Base-by-base conservation (phyloP, 1,140 invertebrate species). In the Phortica variegata region DNA sequence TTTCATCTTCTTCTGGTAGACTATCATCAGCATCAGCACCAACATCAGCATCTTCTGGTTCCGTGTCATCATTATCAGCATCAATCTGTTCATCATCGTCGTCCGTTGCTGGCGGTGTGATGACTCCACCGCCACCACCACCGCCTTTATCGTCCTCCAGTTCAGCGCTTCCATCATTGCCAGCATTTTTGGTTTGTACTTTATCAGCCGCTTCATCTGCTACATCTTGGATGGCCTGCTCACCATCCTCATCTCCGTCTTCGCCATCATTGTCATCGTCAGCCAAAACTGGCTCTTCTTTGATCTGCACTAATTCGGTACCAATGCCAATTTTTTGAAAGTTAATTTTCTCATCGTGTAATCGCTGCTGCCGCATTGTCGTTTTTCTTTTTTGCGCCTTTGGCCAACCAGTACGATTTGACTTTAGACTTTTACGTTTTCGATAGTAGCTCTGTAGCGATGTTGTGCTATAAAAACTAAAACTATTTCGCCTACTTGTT, bases 401-500 rank as follows among this genome's bases (percentile, higher is more conserved):
- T 0, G 83, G 84, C 84, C 84, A 85, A 8, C 84, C 83, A 0
- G 84, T 85, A 20, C 81, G 78, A 61, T 85, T 85, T 3, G 58
- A 60, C 49, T 71, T 72, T 0, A 61, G 53, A 33, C 53, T 70
- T 47, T 75, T 75, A 7, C 65, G 56, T 41, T 72, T 72, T 3
- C 66, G 56, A 33, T 72, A 70, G 46, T 60, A 71, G 13, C 48
- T 53, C 8, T 42, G 39, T 40, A 48, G 20, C 15, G 43, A 12
- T 7, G 36, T 16, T 8, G 13, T 60, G 17, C 48, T 62, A 39
- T 62, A 73, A 4, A 68, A 18, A 16, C 54, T 60, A 9, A 58
- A 47, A 10, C 43, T 61, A 6, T 52, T 44, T 2, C 60, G 52
- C 10, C 60, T 58, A 39, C 54, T 42, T 5, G 43, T 10, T 12